These are phyloP conservation scores for Onthophagus taurus DNA, from an alignment of 1,140 invertebrate genomes.

Conservation along the genomic window DNA sequence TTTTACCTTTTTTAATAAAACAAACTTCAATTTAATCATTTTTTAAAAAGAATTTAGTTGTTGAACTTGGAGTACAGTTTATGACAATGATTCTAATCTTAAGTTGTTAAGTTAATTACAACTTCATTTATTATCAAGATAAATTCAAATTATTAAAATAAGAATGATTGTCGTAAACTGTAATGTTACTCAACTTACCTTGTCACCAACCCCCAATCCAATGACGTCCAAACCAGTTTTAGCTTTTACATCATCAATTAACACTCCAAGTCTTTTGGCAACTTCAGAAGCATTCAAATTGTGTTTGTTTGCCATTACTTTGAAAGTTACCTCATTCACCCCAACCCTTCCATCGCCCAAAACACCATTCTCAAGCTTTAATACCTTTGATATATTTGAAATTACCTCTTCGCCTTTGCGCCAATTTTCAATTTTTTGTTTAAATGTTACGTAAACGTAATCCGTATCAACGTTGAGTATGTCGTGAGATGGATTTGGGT, in stretches of 20 bases:
- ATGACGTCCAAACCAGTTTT: constrained; percentile 54
- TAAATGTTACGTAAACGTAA: constrained; percentile 58
- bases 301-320: constrained; percentile 61
- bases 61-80: no score
- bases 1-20: no score
- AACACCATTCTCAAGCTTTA: constrained; percentile 47
- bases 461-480: constrained; percentile 54
- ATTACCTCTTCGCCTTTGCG: constrained; percentile 48
- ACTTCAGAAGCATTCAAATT: constrained; percentile 63
- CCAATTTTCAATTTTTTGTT: constrained; percentile 47
- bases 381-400: constrained; percentile 46
- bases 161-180: constrained; percentile 4
- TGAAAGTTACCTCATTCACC: constrained; percentile 70
- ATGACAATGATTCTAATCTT: no score
- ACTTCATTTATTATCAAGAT: no score
- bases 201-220: constrained; percentile 67
- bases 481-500: constrained; percentile 37
- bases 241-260: constrained; percentile 47
- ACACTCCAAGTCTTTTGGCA: constrained; percentile 60
- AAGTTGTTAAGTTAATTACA: no score
- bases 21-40: no score
- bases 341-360: constrained; percentile 52
- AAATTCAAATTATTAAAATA: no score
- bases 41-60: no score
- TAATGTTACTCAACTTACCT: constrained; percentile 42